phyloP scores from a whole-genome alignment of 2,113 vertebrate genomes.

The Scartelaos histophorus region DNA sequence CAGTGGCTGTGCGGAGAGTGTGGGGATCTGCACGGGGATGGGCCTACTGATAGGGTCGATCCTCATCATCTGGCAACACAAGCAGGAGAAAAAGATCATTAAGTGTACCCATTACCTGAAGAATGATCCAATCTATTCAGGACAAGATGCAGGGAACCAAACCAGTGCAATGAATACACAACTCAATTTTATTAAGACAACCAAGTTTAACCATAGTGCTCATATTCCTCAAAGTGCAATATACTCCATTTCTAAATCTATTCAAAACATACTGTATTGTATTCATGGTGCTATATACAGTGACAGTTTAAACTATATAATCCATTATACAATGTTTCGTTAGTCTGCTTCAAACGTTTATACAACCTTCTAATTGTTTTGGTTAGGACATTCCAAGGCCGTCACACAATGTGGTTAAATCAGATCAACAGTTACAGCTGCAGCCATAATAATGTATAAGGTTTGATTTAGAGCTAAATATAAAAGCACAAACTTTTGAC shows the following conservation, averaged over 20 bases:
- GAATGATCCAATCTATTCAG: background rate
- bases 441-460: constrained; percentile 18
- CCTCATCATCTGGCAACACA: constrained; percentile 79
- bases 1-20: constrained; percentile 78
- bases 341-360: constrained; percentile 2
- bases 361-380: background rate
- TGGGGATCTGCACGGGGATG: constrained; percentile 80
- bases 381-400: constrained; percentile 29
- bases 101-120: background rate
- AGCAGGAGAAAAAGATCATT: background rate
- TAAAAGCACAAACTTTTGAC: background rate
- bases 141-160: constrained; percentile 27
- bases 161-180: constrained; percentile 15
- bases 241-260: background rate
- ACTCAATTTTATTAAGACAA: background rate
- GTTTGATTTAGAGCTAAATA: background rate
- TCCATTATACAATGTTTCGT: background rate
- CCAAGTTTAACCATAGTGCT: background rate
- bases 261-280: background rate
- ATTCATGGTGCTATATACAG: background rate
- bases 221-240: background rate
- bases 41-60: constrained; percentile 85
- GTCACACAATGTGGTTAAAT: constrained; percentile 35
- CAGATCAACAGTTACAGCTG: constrained; percentile 34
- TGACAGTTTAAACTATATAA: background rate